Conservation (phyloP, 2,113 vertebrate species). For the Willisornis vidua region DNA sequence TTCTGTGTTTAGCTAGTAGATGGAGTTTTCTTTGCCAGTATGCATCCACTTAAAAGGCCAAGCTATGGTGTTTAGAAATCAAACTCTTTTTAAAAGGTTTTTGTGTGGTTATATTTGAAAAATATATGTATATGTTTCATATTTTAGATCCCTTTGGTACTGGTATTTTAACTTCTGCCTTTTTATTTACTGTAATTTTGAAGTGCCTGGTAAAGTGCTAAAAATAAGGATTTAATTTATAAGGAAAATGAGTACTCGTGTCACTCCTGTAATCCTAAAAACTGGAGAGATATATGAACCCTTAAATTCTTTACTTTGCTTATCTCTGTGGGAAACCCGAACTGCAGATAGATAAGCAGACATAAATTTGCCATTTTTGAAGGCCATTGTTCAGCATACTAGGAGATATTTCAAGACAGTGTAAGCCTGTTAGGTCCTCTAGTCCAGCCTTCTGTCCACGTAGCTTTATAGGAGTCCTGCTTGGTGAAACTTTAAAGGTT, state of each 20-base stretch:
- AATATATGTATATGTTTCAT: neutral
- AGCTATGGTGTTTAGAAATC: neutral
- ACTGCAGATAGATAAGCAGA: neutral
- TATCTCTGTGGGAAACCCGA: neutral
- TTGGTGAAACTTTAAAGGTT: neutral
- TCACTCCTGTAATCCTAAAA: neutral
- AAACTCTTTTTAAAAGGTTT: neutral
- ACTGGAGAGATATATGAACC: neutral
- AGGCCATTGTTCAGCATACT: neutral
- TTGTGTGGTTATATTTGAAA: neutral
- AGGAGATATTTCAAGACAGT: neutral
- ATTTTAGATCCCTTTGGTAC: neutral
- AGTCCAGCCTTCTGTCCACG: neutral
- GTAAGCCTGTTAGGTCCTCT: neutral
- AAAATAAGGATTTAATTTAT: neutral
- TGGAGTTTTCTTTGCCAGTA: neutral
- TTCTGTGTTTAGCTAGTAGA: neutral
- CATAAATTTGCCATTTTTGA: neutral
- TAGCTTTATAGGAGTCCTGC: neutral
- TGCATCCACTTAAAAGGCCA: neutral
- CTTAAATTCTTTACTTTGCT: neutral
- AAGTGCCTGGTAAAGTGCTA: neutral
- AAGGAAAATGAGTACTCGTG: neutral
- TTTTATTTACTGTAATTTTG: neutral
- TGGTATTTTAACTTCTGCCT: neutral